Evolutionary conservation across 2,113 vertebrate species (phyloP).

Genomic region (Erinaceus europaeus): DNA sequence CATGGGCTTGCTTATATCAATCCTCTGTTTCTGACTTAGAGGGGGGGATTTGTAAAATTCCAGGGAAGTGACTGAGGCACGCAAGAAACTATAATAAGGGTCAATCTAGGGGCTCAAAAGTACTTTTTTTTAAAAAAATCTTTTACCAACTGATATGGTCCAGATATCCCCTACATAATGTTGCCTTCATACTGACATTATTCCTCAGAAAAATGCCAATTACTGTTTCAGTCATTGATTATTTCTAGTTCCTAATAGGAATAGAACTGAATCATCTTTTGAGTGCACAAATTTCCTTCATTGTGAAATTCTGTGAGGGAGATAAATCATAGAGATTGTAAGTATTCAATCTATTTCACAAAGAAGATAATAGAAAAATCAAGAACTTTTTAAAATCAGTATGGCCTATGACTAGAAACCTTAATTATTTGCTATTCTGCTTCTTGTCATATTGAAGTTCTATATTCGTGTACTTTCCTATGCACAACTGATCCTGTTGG

Average conservation of each 20-base stretch:
- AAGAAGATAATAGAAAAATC: background rate
- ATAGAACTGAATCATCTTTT: background rate
- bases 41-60: background rate
- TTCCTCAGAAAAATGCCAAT: background rate
- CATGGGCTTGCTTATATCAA: background rate
- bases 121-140: too few relatives aligned
- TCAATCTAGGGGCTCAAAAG: background rate
- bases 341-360: background rate
- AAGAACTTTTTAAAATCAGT: conserved; percentile 26
- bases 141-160: background rate
- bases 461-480: background rate
- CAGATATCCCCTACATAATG: background rate
- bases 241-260: background rate
- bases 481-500: background rate
- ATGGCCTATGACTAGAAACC: background rate
- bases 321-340: background rate
- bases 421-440: background rate
- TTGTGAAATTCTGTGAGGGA: background rate
- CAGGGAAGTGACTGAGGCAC: background rate
- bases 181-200: too few relatives aligned
- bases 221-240: background rate
- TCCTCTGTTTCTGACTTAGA: background rate
- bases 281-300: background rate
- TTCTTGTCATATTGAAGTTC: background rate
- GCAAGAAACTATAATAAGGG: background rate